phyloP scores from a whole-genome alignment of 64 coral and sea anemone species.

The Stichodactyla mertensii region DNA sequence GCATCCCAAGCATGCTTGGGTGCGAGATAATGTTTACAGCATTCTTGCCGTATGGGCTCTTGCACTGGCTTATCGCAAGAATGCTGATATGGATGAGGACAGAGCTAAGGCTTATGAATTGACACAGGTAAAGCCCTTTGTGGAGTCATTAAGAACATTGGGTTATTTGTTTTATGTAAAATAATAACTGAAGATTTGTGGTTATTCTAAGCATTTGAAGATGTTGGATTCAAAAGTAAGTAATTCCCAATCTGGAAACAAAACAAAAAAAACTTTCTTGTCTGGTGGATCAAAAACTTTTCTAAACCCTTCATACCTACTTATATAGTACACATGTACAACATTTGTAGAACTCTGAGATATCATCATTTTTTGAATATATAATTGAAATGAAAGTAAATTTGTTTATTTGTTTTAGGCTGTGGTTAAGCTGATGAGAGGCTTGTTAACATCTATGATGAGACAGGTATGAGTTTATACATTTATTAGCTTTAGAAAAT shows the following conservation, averaged over 20 bases:
- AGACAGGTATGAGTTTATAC: constrained; percentile 52
- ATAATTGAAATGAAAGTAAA: not conserved
- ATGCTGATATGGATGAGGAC: constrained; percentile 98
- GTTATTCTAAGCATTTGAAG: too few species aligned
- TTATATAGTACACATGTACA: too few species aligned
- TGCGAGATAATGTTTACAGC: constrained; percentile 95
- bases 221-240: too few species aligned
- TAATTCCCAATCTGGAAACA: too few species aligned
- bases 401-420: constrained; percentile 37
- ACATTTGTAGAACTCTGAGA: too few species aligned
- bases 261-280: not conserved
- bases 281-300: too few species aligned
- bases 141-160: too few species aligned
- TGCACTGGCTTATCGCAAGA: constrained; percentile 90
- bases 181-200: too few species aligned
- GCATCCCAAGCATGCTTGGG: constrained; percentile 83
- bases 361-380: not conserved
- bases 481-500: too few species aligned
- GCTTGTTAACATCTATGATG: constrained; percentile 83
- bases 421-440: constrained; percentile 96
- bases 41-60: constrained; percentile 92
- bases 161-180: too few species aligned
- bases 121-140: constrained; percentile 41
- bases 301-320: too few species aligned
- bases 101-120: constrained; percentile 90